Evolutionary conservation across 2,797 vertebrate genomes (phyloP).

Genomic region (Sebastes trivittatus): DNA sequence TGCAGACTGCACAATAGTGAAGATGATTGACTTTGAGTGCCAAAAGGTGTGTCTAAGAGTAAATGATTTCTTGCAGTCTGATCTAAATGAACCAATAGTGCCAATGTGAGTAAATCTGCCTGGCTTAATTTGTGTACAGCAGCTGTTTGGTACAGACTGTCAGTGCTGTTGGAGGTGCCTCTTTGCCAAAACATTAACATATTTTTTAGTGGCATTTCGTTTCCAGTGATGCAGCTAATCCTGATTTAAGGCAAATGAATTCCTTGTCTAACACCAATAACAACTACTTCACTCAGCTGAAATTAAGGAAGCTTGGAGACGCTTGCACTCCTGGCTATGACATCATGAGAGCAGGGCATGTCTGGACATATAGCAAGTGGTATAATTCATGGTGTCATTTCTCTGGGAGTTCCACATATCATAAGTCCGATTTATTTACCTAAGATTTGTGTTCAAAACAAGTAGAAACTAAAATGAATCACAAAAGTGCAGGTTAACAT

Average conservation of each 20-base stretch:
- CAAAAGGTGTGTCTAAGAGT: conserved; percentile 29
- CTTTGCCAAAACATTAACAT: conserved; percentile 32
- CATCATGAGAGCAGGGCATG: background rate
- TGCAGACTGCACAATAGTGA: conserved; percentile 5
- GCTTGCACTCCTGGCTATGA: background rate
- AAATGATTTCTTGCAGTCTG: conserved; percentile 18
- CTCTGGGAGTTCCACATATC: background rate
- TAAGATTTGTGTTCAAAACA: background rate
- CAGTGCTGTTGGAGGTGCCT: background rate
- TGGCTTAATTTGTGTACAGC: conserved; percentile 21
- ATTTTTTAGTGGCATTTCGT: conserved; percentile 21
- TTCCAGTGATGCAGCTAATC: conserved; percentile 17
- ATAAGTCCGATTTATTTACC: background rate
- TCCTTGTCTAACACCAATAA: conserved; percentile 18
- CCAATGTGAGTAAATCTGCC: conserved; percentile 19
- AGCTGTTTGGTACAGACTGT: background rate
- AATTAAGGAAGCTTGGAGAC: background rate
- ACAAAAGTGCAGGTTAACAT: background rate
- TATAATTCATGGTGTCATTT: background rate
- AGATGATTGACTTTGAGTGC: conserved; percentile 26
- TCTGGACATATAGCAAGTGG: background rate
- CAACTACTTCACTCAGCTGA: background rate
- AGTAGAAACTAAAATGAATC: background rate
- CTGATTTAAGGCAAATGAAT: conserved; percentile 43
- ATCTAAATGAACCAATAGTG: conserved; percentile 34